Evolutionary conservation across 2,797 vertebrate species (phyloP), one percentile per base, ranked within the genome.

Genomic region (Clarias fuscus): DNA sequence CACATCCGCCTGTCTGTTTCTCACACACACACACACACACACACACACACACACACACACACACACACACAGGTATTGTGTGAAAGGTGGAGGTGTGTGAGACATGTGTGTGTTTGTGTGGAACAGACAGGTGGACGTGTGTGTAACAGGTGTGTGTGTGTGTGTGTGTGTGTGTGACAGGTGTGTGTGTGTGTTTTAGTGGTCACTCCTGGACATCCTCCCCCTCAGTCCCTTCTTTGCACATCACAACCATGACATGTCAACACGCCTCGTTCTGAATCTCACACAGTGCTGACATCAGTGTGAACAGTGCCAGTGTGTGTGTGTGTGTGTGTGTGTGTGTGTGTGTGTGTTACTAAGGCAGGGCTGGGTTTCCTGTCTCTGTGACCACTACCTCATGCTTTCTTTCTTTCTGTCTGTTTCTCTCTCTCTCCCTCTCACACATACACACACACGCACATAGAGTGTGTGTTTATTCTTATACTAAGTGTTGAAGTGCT

Each of bases 281-380:
- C 59, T 77, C 48, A 61, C 88, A 85, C 71, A 48, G 18, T 64
- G 59, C 40, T 84, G 58, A 76, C 71, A 56, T 53, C 58, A 43
- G 20, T 76, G 86, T 82, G 33, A 43, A 43, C 62, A 85, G 61
- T 79, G 61, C 84, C 48, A 75, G 37, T 70, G 58, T 65, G 82
- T 84, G 40, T 86, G 84, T 84, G n/a, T 84, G 40, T 86, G 84
- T 84, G n/a, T 87, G 48, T 84, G 62, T 83, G 24, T 71, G 48
- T 88, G 14, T 56, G 37, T 37, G 56, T 78, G 58, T 65, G 43
- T 90, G 88, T 48, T 85, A 80, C 88, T 89, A 86, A 85, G 86
- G 84, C 56, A 89, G 85, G 77, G 89, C 76, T 85, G 86, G 85
- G 87, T 84, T 89, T 87, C 87, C 88, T 87, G 88, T 84, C 87